Percentiles rank a stretch among this genome's conserved stretches.
Evolutionary conservation across 2,113 vertebrate species (phyloP).

Genomic region (Tragelaphus buxtoni): DNA sequence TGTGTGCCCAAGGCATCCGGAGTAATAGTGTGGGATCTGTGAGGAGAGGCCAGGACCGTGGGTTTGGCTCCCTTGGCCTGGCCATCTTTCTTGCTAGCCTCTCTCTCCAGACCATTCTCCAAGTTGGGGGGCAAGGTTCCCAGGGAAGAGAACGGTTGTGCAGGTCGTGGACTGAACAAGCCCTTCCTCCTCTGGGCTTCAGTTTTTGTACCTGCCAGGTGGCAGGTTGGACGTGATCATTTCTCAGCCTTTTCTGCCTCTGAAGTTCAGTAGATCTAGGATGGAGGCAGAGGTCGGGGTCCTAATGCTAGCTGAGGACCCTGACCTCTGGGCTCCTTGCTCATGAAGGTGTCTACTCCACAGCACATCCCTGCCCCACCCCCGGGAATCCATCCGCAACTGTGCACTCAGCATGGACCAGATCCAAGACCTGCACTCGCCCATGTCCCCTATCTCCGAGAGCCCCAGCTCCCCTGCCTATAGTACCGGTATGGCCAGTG

Average conservation of each 20-base stretch:
- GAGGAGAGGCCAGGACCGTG: background rate
- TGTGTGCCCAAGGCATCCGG: background rate
- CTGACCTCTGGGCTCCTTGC: background rate
- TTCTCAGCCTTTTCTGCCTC: background rate
- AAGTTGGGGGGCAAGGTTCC: background rate
- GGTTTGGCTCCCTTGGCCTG: background rate
- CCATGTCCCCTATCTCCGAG: conserved; percentile 93
- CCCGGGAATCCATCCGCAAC: conserved; percentile 94
- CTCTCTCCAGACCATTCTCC: background rate
- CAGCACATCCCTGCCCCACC: conserved; percentile 90
- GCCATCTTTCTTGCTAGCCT: background rate
- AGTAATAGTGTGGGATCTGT: background rate
- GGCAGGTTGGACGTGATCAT: background rate
- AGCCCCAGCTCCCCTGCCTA: conserved; percentile 90
- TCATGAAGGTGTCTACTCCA: conserved; percentile 28
- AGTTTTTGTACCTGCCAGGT: background rate
- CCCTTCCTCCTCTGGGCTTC: background rate
- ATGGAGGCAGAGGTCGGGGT: background rate
- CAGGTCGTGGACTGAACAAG: background rate
- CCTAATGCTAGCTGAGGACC: background rate
- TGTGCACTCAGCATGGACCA: conserved; percentile 98
- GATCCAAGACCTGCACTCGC: conserved; percentile 95
- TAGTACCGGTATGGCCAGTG: conserved; percentile 86
- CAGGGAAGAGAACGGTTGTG: background rate
- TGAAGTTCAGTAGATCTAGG: background rate